These are phyloP conservation scores for Pyralis farinalis DNA, from an alignment of 2,888 invertebrate species.

Conservation along the genomic window DNA sequence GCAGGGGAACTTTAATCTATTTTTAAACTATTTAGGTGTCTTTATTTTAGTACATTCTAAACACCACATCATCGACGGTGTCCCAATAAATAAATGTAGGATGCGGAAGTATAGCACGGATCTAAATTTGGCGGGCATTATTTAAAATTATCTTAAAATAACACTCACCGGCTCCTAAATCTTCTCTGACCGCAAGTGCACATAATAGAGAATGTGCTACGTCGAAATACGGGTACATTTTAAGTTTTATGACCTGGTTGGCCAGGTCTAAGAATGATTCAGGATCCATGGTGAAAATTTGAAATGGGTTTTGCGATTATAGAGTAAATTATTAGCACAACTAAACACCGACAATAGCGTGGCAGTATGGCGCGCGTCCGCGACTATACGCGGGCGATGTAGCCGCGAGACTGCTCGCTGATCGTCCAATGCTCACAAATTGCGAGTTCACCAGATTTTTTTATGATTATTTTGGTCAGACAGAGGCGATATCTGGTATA, in stretches of 20 bases:
- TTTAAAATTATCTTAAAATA: conserved; percentile 38
- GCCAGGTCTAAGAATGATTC: conserved; percentile 98
- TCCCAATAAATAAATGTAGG: conserved; percentile 25
- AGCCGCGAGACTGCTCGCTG: conserved; percentile 72
- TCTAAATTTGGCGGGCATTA: conserved; percentile 35
- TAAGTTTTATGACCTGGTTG: conserved; percentile 98
- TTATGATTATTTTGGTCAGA: conserved; percentile 55
- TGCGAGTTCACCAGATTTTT: conserved; percentile 21
- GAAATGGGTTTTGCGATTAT: conserved; percentile 30
- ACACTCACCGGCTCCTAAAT: conserved; percentile 92
- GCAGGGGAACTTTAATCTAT: conserved; percentile 56
- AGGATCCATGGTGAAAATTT: conserved; percentile 89
- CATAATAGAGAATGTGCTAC: conserved; percentile 97
- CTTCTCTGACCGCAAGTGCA: conserved; percentile 96
- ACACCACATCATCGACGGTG: conserved; percentile 27
- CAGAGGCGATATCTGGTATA: conserved; percentile 17
- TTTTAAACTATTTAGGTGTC: conserved; percentile 61
- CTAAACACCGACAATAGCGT: conserved; percentile 74
- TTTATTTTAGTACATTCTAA: conserved; percentile 62
- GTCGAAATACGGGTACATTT: conserved; percentile 99
- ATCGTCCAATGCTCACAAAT: conserved; percentile 13
- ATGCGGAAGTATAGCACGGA: conserved; percentile 35
- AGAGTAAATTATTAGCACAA: conserved; percentile 48
- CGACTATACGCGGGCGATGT: conserved; percentile 71
- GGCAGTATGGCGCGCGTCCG: conserved; percentile 54